Base-by-base conservation (phyloP, 1,140 invertebrate species). In the Cardiocondyla obscurior region DNA sequence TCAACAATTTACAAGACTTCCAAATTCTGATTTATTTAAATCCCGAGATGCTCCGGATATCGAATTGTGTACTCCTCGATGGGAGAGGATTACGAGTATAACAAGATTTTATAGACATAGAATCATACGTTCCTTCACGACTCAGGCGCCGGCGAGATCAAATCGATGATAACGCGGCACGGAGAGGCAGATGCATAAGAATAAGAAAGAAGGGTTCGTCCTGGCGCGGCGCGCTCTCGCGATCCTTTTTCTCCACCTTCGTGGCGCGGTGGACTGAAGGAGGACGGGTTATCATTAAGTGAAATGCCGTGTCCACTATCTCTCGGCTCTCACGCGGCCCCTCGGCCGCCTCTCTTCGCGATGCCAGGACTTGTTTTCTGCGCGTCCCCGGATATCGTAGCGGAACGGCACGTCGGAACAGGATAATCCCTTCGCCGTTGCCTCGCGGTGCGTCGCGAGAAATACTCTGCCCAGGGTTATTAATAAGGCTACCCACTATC, bases 291-390 rank as follows among this genome's bases (percentile, higher is more conserved):
- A 93, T 93, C 93, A 93, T 93, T 94, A 94, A 94, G 93, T 93
- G 93, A 94, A 93, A 93, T 94, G 93, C 92, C 93, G 89, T 93
- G 93, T 94, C 93, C 93, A 89, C 91, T 93, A 94, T 92, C 92
- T 92, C 85, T 86, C 73, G 88, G 85, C 91, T 91, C 91, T 91
- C 92, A 89, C 90, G 82, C 79, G 60, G 81, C 39, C 39, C 65
- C n/a, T n/a, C n/a, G 33, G 67, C 67, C 46, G 53, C 72, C 65
- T 58, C 65, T 58, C 65, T 60, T 73, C 72, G 77, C 60, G 30
- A 16, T 73, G 8, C 30, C 73, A 67, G 36, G 83, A 88, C 81
- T 84, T 87, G 85, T 88, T 88, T 84, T 81, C 77, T 88, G 69
- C 73, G 69, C 19, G 44, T 85, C 70, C 46, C 49, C 64, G 84